These are phyloP conservation scores for Stegana nigrithorax DNA, from an alignment of 2,888 invertebrate species.

Conservation along the genomic window DNA sequence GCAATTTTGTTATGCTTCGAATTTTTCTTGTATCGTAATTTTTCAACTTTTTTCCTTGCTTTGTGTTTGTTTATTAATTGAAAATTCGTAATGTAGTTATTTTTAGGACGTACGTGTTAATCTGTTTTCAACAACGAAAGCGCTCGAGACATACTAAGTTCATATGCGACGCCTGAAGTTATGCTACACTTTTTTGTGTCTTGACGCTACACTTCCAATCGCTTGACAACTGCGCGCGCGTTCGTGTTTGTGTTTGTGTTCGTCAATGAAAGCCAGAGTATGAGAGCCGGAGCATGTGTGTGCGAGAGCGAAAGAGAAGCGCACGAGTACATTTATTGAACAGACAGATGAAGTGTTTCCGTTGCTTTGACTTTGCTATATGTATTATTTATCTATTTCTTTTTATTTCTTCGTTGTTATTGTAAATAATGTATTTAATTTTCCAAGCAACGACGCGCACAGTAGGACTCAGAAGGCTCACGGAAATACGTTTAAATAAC, in stretches of 20 bases:
- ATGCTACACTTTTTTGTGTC: conserved; percentile 24
- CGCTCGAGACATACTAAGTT: neutral
- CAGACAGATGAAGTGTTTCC: neutral
- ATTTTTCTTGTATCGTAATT: neutral
- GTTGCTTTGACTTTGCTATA: too few relatives aligned
- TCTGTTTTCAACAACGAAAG: neutral
- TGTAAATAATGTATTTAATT: neutral
- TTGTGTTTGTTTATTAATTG: neutral
- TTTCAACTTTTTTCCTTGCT: neutral
- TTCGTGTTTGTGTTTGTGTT: neutral
- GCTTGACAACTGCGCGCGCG: neutral
- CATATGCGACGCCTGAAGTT: conserved; percentile 20
- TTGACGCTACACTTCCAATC: too few relatives aligned
- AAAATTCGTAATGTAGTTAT: too few relatives aligned
- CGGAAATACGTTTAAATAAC: too few relatives aligned
- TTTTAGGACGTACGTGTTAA: neutral
- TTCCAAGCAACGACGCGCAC: neutral
- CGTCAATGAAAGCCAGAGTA: neutral
- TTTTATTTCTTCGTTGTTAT: neutral
- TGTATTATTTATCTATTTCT: too few relatives aligned
- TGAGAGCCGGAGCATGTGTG: neutral
- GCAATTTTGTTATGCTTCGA: neutral
- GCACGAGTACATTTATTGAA: neutral
- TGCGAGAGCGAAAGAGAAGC: neutral
- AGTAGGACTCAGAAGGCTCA: neutral